Evolutionary conservation across 2,797 vertebrate genomes (phyloP).

Genomic region (Hozukius guyotensis): DNA sequence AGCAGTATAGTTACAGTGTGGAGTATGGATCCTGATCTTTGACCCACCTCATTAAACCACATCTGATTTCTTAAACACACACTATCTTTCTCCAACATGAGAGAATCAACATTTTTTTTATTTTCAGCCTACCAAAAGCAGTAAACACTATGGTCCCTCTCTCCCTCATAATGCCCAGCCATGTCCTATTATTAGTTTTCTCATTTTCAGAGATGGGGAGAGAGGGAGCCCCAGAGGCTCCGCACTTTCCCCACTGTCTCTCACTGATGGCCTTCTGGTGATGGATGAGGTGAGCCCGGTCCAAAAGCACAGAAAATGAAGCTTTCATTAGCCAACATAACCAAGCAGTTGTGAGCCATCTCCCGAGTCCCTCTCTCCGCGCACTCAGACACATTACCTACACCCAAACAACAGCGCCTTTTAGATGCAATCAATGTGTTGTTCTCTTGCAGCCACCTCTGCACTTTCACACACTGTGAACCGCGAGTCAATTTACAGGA

Average conservation of each 20-base stretch:
- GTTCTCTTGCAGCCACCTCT: slow-evolving; percentile 43
- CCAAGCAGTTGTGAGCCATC: slow-evolving; percentile 47
- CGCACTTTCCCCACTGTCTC: slow-evolving; percentile 8
- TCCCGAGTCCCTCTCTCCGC: slow-evolving; percentile 24
- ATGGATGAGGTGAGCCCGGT: slow-evolving; percentile 60
- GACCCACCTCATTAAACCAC: slow-evolving; percentile 13
- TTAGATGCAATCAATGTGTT: slow-evolving; percentile 47
- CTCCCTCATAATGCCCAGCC: slow-evolving; percentile 16
- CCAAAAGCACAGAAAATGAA: slow-evolving; percentile 56
- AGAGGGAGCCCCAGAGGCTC: slow-evolving; percentile 29
- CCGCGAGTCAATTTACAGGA: slow-evolving; percentile 50
- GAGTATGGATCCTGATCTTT: neutral
- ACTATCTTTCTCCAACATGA: neutral
- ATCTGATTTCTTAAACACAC: neutral
- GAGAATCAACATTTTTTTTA: neutral
- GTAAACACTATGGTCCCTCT: slow-evolving; percentile 10
- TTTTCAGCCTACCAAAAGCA: neutral
- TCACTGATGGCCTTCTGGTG: slow-evolving; percentile 40
- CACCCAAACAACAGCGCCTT: slow-evolving; percentile 43
- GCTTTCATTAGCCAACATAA: slow-evolving; percentile 64
- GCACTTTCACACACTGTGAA: slow-evolving; percentile 47
- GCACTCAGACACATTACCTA: slow-evolving; percentile 49
- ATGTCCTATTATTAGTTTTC: slow-evolving; percentile 56
- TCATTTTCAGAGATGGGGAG: slow-evolving; percentile 50
- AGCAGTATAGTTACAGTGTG: neutral